Evolutionary conservation across 2,797 vertebrate species (phyloP), one percentile per base, ranked within the genome.

Genomic region (Apodemus agrarius): DNA sequence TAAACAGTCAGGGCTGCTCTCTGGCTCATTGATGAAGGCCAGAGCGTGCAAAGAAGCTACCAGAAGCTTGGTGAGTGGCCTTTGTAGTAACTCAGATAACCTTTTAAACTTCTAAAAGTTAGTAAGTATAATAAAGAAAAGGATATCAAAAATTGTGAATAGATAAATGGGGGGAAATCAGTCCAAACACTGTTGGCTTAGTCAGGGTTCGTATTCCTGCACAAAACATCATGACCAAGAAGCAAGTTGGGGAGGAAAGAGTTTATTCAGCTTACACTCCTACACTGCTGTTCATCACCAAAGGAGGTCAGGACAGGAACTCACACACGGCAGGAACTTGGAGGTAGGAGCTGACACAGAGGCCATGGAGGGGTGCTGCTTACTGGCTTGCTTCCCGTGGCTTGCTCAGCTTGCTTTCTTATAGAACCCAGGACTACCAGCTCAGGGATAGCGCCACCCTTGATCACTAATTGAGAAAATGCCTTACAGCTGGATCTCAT

Each of bases 111-210:
- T 88, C 40, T 88, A 13, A 57, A 21, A 91, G 67, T 90, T 22
- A 89, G 22, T 85, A 43, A 80, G 34, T 63, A 80, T 82, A 82
- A 81, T 29, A 72, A 89, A 24, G 16, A 37, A 81, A 94, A 85
- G 82, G 89, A 80, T 31, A 26, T 76, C 63, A 26, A 79, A 74
- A 83, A 75, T 69, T 83, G 43, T 80, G 22, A 96, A 61, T 89
- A 46, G 67, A 49, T 37, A 19, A 82, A 46, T 43, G 0, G 54
- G 43, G 2, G 14, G 8, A 79, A 79, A 63, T 6, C 7, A 90
- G 9, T 8, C 12, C 29, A 34, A 82, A 31, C 34, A 79, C 6
- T 69, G 17, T n/a, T n/a, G 67, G 19, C 34, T 69, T n/a, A 69
- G 31, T 69, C 65, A 17, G 34, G 67, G 34, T n/a, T n/a, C n/a